phyloP scores from a whole-genome alignment of 2,888 invertebrate genomes.

The Tetranychus truncatus region DNA sequence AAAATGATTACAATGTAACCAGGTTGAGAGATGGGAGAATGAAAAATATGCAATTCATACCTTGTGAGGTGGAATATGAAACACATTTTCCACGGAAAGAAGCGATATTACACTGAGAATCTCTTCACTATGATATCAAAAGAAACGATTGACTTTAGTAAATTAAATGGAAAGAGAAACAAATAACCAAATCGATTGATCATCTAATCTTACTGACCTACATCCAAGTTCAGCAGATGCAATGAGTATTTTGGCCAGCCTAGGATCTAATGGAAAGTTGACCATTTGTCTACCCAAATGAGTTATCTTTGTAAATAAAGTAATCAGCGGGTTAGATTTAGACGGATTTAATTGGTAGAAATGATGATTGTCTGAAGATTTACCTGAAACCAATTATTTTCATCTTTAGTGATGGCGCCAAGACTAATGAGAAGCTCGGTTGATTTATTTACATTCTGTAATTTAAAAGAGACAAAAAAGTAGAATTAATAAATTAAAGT shows the following conservation, averaged over 20 bases:
- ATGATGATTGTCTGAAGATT: neutral
- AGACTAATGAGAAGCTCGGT: constrained; percentile 36
- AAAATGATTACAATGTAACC: too few relatives aligned
- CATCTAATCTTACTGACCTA: constrained; percentile 31
- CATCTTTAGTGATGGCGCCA: constrained; percentile 44
- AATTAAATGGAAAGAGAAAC: constrained; percentile 12
- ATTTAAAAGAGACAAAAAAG: neutral
- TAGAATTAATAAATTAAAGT: neutral
- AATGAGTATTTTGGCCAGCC: constrained; percentile 59
- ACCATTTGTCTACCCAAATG: constrained; percentile 64
- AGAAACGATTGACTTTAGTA: constrained; percentile 17
- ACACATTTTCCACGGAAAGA: constrained; percentile 69
- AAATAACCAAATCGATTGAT: neutral
- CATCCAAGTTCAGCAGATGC: constrained; percentile 51
- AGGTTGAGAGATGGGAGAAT: too few relatives aligned
- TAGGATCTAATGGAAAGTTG: constrained; percentile 75
- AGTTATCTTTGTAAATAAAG: constrained; percentile 43
- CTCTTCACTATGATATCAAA: constrained; percentile 38
- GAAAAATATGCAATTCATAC: constrained; percentile 26
- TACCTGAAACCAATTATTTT: constrained; percentile 25
- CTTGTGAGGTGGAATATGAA: constrained; percentile 52
- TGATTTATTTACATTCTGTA: constrained; percentile 32
- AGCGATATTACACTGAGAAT: constrained; percentile 65
- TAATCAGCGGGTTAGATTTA: neutral
- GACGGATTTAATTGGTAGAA: neutral